phyloP scores from a whole-genome alignment of 2,888 invertebrate genomes.

The Chrysolina americana region DNA sequence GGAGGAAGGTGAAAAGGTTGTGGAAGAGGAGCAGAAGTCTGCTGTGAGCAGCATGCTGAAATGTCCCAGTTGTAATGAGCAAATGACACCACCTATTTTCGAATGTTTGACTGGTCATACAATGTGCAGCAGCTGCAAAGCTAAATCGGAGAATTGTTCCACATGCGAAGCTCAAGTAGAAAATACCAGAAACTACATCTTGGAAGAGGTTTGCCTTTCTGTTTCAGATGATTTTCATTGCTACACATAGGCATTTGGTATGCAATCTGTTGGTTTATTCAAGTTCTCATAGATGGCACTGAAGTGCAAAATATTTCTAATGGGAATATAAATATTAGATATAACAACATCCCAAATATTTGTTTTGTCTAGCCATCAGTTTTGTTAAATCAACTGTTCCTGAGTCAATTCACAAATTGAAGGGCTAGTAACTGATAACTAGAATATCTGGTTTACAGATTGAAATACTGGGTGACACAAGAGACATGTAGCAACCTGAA shows the following conservation, averaged over 20 bases:
- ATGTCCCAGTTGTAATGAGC: conserved; percentile 39
- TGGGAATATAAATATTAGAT: too few relatives aligned
- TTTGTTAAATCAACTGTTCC: too few relatives aligned
- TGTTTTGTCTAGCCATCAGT: too few relatives aligned
- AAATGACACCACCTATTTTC: conserved; percentile 43
- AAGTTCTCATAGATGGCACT: not conserved
- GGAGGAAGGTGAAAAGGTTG: conserved; percentile 37
- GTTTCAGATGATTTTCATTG: not conserved
- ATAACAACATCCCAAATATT: too few relatives aligned
- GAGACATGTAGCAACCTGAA: too few relatives aligned
- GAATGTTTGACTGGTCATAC: conserved; percentile 47
- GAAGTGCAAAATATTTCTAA: too few relatives aligned
- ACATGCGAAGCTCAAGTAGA: conserved; percentile 43
- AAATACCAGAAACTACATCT: conserved; percentile 44
- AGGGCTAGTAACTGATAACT: too few relatives aligned
- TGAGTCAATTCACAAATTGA: too few relatives aligned
- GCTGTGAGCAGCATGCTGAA: conserved; percentile 37
- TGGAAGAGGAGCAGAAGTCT: conserved; percentile 33
- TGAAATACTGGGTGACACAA: too few relatives aligned
- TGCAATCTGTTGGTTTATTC: not conserved
- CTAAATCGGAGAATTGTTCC: conserved; percentile 38
- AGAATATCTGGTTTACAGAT: too few relatives aligned
- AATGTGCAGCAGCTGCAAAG: conserved; percentile 45
- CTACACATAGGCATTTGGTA: not conserved
- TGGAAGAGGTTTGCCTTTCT: conserved; percentile 41